Base-by-base conservation (phyloP, 2,797 vertebrate genomes). In the Ctenopoma multispine region DNA sequence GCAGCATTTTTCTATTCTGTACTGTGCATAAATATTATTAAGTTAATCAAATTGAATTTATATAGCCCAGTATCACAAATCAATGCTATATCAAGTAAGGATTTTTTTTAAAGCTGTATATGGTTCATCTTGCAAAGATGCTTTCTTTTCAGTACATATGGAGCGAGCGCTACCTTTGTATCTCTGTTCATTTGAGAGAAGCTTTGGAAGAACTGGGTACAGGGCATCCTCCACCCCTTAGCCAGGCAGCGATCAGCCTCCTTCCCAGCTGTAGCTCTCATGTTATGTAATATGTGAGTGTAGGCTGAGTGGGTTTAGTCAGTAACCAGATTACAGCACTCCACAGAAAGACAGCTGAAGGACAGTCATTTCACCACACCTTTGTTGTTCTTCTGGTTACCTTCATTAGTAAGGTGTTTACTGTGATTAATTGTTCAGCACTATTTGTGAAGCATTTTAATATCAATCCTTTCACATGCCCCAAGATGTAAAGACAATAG, bases 311-410 rank as follows among this genome's bases (percentile, higher is more conserved):
- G 82, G 70, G 75, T 77, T 90, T 86, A 69, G 81, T 72, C 80
- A 56, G 70, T 89, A 89, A 88, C 85, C 88, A 89, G 86, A 91
- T 90, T 89, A 87, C 77, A 56, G 72, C 78, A 55, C 79, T 74
- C 54, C 24, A 31, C 73, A 80, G 77, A 87, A 80, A 81, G 75
- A 69, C 82, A 43, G 84, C 67, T 74, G 72, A 83, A 74, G 66
- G 79, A 82, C 82, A 29, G 68, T 61, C 49, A 38, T 80, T 75
- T 67, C 60, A 50, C 87, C 85, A 87, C 87, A 84, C 84, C 84
- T 83, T 69, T 82, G 64, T 87, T 85, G 80, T 77, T 66, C 66
- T 20, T 64, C 73, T 75, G 56, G 43, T 66, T 83, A 75, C 53
- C 68, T 73, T 46, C 44, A 51, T 46, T 18, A n/a, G 23, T 24